Evolutionary conservation across 2,113 vertebrate species (phyloP).

Genomic region (Herpetotheres cachinnans): DNA sequence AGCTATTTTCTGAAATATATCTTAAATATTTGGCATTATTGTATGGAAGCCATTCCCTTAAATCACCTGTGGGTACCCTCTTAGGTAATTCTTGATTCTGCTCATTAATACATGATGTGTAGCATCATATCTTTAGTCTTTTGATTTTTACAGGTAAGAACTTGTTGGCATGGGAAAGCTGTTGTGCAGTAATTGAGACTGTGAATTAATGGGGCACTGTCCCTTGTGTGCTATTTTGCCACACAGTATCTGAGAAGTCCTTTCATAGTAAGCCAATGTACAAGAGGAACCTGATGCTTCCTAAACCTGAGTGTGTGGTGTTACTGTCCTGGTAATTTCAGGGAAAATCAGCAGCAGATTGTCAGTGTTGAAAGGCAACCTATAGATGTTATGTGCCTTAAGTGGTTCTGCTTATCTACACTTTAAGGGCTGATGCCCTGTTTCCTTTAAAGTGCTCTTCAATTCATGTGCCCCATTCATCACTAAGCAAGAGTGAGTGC

Average conservation of each 20-base stretch:
- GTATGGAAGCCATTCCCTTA: neutral
- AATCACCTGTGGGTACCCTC: neutral
- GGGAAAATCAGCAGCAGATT: neutral
- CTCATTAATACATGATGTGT: neutral
- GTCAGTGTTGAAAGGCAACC: neutral
- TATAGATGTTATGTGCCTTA: neutral
- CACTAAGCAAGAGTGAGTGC: neutral
- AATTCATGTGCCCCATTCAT: accelerated
- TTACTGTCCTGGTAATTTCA: neutral
- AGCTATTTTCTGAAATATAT: neutral
- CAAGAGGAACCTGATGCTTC: neutral
- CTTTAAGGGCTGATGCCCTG: neutral
- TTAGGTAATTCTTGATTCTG: neutral
- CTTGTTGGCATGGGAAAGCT: neutral
- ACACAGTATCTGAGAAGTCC: neutral
- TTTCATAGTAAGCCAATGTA: accelerated
- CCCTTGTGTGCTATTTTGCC: neutral
- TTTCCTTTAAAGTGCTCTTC: neutral
- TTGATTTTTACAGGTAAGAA: neutral
- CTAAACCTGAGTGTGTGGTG: neutral
- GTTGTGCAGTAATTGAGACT: neutral
- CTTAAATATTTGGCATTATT: neutral
- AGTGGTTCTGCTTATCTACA: neutral
- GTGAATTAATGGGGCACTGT: neutral
- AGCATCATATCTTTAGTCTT: neutral